Evolutionary conservation across 2,888 invertebrate species (phyloP), one percentile per base, ranked within the genome.

Genomic region (Phrixothrix hirtus): DNA sequence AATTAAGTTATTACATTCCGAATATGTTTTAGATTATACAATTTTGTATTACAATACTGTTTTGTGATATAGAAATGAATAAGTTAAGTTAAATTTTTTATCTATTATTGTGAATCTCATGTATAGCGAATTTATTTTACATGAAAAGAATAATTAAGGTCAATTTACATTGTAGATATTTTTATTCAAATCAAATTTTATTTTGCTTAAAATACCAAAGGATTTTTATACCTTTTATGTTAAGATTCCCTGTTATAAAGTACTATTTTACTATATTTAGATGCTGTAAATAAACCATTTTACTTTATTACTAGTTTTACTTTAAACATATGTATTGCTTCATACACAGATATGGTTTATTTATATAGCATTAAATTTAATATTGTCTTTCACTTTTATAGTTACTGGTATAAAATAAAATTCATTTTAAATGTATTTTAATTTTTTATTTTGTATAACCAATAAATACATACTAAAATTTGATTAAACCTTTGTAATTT

Each of bases 141-240:
- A 5, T 21, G 21, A 5, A 21, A 5, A 21, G 7, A 7, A 21
- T 21, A 21, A 21, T 5, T 5, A 21, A 21, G 7, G 7, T 5
- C 21, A 7, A 7, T 21, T 21, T 7, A 21, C 7, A 7, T 5
- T 21, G 21, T 7, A 21, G 21, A 21, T 21, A 5, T 7, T 21
- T 21, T 21, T 5, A 21, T 21, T 21, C 21, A 7, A 21, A 21
- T 7, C 21, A 21, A 21, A 21, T 21, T 21, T 7, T 21, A 3
- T 21, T 21, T 21, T 21, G n/a, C n/a, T n/a, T n/a, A n/a, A 21
- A 5, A 21, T 5, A 42, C 45, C 45, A 52, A 51, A 51, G 44
- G 44, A 51, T 17, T 29, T 47, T 34, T 52, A 37, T 15, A 25
- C 29, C 41, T 39, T 41, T 27, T 45, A 74, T 74, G 43, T 53